phyloP scores from a whole-genome alignment of 2,113 vertebrate species.

The Chelonoidis abingdonii region DNA sequence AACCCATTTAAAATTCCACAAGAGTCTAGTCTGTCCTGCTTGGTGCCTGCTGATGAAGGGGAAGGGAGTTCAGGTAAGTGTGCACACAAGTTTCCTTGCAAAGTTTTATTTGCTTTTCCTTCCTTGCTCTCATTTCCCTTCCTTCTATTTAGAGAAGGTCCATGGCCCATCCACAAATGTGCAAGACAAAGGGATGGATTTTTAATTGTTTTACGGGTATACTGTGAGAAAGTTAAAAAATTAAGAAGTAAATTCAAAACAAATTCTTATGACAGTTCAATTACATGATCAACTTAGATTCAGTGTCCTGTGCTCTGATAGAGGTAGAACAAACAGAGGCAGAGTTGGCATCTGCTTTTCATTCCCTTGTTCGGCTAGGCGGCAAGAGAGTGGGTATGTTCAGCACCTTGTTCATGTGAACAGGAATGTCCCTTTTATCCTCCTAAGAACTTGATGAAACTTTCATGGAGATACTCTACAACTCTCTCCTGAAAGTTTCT shows the following conservation, averaged over 20 bases:
- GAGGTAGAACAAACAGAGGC: too few relatives aligned
- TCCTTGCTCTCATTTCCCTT: not conserved
- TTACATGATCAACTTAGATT: too few relatives aligned
- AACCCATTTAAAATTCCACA: not conserved
- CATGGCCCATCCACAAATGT: not conserved
- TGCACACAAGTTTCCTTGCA: not conserved
- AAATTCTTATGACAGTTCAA: not conserved
- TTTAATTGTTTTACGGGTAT: not conserved
- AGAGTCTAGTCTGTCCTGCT: not conserved
- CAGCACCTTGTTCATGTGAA: not conserved
- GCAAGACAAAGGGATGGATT: not conserved
- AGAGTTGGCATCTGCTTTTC: not conserved
- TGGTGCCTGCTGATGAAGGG: not conserved
- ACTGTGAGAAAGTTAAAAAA: not conserved
- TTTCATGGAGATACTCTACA: not conserved
- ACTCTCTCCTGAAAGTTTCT: not conserved
- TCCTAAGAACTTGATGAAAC: not conserved
- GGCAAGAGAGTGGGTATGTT: not conserved
- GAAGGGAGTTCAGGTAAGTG: not conserved
- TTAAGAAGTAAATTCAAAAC: not conserved
- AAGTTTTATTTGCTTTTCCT: not conserved
- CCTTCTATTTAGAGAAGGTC: not conserved
- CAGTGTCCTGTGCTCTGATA: too few relatives aligned
- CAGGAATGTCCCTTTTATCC: not conserved
- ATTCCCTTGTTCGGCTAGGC: not conserved